Conservation (phyloP, 2,888 invertebrate genomes). For the Ethmia dodecea region DNA sequence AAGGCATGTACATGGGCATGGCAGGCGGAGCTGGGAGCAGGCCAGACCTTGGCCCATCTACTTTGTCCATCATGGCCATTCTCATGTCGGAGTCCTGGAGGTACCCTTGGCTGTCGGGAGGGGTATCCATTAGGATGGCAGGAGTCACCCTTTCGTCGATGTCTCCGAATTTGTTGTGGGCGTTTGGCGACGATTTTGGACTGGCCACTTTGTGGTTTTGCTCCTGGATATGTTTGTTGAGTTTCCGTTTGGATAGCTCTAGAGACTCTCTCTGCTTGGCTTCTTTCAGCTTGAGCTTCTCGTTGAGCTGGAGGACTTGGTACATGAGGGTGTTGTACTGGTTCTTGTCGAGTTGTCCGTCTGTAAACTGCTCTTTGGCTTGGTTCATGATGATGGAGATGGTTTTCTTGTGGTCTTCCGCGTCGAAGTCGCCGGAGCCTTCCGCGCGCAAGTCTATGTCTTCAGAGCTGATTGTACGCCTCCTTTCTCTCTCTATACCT, state of each 20-base stretch:
- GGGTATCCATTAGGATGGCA: conserved; percentile 42
- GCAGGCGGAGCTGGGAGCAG: conserved; percentile 44
- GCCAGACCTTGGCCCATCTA: conserved; percentile 27
- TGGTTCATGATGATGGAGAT: conserved; percentile 88
- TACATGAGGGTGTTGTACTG: conserved; percentile 87
- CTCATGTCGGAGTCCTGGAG: conserved; percentile 63
- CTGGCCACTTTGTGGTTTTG: conserved; percentile 66
- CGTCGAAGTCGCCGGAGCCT: conserved; percentile 68
- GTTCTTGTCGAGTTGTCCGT: conserved; percentile 84
- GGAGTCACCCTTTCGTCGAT: conserved; percentile 71
- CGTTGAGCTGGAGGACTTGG: conserved; percentile 87
- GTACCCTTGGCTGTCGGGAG: conserved; percentile 44
- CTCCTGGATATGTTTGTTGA: conserved; percentile 53
- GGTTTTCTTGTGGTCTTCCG: conserved; percentile 79
- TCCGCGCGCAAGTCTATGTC: conserved; percentile 74
- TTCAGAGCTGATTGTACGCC: conserved; percentile 67
- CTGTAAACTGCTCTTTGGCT: conserved; percentile 87
- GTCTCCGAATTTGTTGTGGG: conserved; percentile 65
- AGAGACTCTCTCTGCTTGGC: conserved; percentile 84
- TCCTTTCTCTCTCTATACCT: conserved; percentile 70
- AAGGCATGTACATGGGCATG: conserved; percentile 39
- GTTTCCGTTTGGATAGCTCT: conserved; percentile 71
- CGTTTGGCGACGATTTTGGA: conserved; percentile 63
- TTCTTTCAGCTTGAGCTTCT: conserved; percentile 85
- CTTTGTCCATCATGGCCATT: conserved; percentile 30